Evolutionary conservation across 35 echinoderm and acorn worm species (phyloP).

Genomic region (Anneissia japonica): DNA sequence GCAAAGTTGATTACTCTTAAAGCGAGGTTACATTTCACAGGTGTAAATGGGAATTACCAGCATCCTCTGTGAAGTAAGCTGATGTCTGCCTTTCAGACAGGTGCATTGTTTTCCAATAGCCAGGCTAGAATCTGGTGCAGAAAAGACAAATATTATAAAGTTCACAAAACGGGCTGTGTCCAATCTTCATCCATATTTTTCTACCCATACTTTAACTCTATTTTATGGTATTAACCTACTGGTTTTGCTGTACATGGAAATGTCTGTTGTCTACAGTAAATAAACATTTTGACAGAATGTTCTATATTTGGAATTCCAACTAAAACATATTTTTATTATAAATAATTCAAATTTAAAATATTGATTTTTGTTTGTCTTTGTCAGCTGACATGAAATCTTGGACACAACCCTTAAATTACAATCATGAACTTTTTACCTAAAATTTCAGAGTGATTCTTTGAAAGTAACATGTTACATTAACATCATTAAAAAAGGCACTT

Average conservation of each 20-base stretch:
- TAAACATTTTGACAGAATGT: too few species aligned
- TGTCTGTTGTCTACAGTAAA: too few species aligned
- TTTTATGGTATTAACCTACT: too few species aligned
- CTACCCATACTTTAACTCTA: not conserved
- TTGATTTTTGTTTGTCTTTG: too few species aligned
- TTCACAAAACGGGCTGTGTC: not conserved
- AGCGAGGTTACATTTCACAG: not conserved
- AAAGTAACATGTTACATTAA: too few species aligned
- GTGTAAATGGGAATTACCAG: not conserved
- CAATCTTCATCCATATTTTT: not conserved
- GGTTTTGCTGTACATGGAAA: too few species aligned
- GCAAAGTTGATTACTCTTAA: not conserved
- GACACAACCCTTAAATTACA: not conserved
- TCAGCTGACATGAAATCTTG: not conserved
- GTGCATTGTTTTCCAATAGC: not conserved
- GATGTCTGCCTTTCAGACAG: conserved; percentile 1
- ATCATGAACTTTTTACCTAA: not conserved
- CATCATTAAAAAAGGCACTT: too few species aligned
- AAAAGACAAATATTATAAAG: not conserved
- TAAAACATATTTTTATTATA: too few species aligned
- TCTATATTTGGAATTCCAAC: too few species aligned
- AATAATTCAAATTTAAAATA: too few species aligned
- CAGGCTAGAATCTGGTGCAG: not conserved
- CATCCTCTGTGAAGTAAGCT: not conserved
- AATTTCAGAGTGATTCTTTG: too few species aligned